Percentiles rank a stretch among this genome's conserved stretches.
Conservation (phyloP, 1,140 invertebrate genomes). For the Leptonema lineaticorne region DNA sequence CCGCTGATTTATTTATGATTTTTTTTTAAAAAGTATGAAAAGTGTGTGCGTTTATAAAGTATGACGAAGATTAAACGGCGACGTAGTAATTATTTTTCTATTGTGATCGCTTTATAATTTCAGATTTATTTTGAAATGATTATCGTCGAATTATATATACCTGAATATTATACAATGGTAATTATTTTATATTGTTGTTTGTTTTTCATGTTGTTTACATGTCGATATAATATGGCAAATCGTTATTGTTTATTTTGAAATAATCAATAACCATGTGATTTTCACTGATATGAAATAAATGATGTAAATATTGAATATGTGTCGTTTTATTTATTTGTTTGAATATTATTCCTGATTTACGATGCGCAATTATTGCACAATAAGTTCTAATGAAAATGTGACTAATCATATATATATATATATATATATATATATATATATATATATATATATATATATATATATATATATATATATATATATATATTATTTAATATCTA, state of each 20-base stretch:
- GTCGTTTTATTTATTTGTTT: not conserved
- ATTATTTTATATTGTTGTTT: not conserved
- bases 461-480: no score
- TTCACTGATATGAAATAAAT: slow-evolving; percentile 13
- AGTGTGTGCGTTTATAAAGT: no score
- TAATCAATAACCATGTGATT: not conserved
- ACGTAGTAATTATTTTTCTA: slow-evolving; percentile 10
- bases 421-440: not conserved
- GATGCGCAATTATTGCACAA: not conserved
- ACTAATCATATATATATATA: not conserved
- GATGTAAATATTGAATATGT: not conserved
- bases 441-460: no score
- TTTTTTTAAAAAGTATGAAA: no score
- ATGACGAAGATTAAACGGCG: no score
- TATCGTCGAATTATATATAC: no score
- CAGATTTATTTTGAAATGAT: not conserved
- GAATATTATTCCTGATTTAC: not conserved
- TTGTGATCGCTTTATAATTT: not conserved
- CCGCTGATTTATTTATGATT: no score
- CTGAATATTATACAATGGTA: no score
- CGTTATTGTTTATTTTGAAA: not conserved
- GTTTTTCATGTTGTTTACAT: no score
- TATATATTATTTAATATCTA: no score
- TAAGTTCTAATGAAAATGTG: no score
- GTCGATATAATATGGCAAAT: not conserved